A percentile compares a stretch with the other conserved stretches of the same genome.
phyloP scores from a whole-genome alignment of 2,113 vertebrate species.

The Arothron firmamentum region DNA sequence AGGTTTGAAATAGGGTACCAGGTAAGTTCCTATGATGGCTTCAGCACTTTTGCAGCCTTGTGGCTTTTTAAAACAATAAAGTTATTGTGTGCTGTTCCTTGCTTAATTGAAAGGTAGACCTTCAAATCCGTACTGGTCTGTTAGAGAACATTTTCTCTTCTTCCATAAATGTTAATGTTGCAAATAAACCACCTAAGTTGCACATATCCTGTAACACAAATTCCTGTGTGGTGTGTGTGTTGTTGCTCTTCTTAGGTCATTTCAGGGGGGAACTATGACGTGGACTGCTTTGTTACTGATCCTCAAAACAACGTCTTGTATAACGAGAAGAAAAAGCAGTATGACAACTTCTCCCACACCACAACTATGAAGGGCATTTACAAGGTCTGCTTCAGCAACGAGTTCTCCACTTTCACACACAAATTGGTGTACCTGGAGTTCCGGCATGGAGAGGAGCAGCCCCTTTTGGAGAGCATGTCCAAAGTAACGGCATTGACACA shows the following conservation, averaged over 20 bases:
- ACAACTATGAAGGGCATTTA: constrained; percentile 76
- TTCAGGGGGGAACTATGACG: constrained; percentile 88
- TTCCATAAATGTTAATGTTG: too few species aligned
- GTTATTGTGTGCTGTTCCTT: too few species aligned
- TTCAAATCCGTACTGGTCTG: too few species aligned
- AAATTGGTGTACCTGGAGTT: constrained; percentile 88
- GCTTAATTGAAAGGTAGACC: too few species aligned
- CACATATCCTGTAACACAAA: neutral
- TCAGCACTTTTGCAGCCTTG: too few species aligned
- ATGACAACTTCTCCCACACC: constrained; percentile 82
- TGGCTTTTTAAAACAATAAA: too few species aligned
- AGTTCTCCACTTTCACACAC: constrained; percentile 90
- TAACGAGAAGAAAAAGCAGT: constrained; percentile 84
- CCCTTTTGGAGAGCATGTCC: constrained; percentile 77
- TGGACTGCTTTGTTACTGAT: constrained; percentile 86
- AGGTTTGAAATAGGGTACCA: constrained; percentile 76
- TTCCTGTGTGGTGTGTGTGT: neutral
- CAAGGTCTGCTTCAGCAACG: constrained; percentile 90
- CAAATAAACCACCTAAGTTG: neutral
- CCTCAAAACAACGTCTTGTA: constrained; percentile 78
- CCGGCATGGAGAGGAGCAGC: constrained; percentile 77
- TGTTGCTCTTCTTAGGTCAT: constrained; percentile 77
- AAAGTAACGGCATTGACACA: constrained; percentile 82
- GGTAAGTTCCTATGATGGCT: constrained; percentile 53
- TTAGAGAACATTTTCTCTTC: too few species aligned